These are phyloP conservation scores for Agrochola lychnidis DNA, from an alignment of 2,888 invertebrate species.

Conservation along the genomic window DNA sequence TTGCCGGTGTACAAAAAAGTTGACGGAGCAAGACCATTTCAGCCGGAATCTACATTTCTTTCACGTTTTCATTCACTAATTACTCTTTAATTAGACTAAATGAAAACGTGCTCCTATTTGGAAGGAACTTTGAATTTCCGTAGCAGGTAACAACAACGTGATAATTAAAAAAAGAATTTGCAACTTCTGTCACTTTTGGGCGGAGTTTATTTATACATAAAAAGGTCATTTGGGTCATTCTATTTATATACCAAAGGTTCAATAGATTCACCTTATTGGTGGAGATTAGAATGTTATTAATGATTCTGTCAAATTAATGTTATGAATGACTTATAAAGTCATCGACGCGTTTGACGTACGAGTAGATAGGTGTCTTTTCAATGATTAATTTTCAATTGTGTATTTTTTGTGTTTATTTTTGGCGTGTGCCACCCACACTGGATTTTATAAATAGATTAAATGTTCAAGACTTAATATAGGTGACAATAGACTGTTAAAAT, in stretches of 20 bases:
- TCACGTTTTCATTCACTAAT: slow-evolving; percentile 39
- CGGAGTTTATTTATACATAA: neutral
- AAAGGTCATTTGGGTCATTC: neutral
- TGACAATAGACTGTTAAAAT: neutral
- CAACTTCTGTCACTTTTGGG: neutral
- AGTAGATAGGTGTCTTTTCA: neutral
- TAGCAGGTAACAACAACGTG: neutral
- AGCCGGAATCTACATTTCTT: slow-evolving; percentile 22
- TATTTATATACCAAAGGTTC: neutral
- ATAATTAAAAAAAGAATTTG: slow-evolving; percentile 22
- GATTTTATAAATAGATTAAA: neutral
- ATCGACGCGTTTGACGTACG: neutral
- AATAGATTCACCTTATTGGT: slow-evolving; percentile 1
- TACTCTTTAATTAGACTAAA: slow-evolving; percentile 30
- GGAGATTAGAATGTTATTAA: slow-evolving; percentile 24
- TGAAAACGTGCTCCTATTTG: slow-evolving; percentile 33
- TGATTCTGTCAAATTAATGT: slow-evolving; percentile 21
- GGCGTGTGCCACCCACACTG: too few relatives aligned
- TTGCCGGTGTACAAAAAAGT: neutral
- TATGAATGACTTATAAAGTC: neutral
- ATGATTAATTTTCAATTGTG: neutral
- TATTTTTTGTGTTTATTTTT: neutral
- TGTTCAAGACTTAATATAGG: neutral
- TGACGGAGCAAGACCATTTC: neutral
- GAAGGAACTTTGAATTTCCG: neutral